These are phyloP conservation scores for Sycobia sp. DNA, from an alignment of 1,140 invertebrate species.

Conservation along the genomic window DNA sequence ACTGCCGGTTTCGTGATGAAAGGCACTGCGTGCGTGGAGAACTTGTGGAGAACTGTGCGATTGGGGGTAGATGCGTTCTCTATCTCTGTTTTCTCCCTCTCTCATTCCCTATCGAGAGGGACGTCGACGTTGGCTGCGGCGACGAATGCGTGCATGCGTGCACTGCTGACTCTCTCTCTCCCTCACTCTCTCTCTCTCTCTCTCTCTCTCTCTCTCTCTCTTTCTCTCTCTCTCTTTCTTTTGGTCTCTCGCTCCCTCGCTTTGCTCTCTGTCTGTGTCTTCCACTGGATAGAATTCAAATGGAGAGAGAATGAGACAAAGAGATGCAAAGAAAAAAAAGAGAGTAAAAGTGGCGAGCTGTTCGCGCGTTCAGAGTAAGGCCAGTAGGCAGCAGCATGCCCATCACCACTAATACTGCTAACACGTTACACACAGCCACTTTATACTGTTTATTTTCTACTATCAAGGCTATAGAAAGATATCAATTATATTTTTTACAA, in stretches of 20 bases:
- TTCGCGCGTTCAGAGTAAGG: constrained; percentile 8
- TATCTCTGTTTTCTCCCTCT: background rate
- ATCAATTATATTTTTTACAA: no score
- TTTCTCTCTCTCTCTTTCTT: background rate
- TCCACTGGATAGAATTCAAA: background rate
- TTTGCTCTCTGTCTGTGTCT: no score
- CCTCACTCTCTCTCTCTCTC: background rate
- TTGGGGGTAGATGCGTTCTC: constrained; percentile 7
- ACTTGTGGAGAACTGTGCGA: constrained; percentile 25
- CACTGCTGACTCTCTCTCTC: background rate
- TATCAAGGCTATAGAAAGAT: no score
- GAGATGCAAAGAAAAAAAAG: background rate
- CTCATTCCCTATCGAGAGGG: background rate
- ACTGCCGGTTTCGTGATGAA: constrained; percentile 16
- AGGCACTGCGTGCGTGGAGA: constrained; percentile 32
- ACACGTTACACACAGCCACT: background rate
- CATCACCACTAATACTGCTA: constrained; percentile 36
- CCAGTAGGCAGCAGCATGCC: constrained; percentile 32
- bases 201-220: background rate
- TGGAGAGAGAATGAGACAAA: constrained; percentile 19
- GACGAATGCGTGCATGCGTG: no score
- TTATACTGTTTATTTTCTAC: background rate
- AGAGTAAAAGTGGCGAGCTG: constrained; percentile 10
- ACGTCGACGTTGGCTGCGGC: background rate
- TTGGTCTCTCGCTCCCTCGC: no score